Percentiles rank a stretch among this genome's conserved stretches.
These are phyloP conservation scores for Amiota mariae DNA, from an alignment of 2,888 invertebrate genomes.

Conservation along the genomic window DNA sequence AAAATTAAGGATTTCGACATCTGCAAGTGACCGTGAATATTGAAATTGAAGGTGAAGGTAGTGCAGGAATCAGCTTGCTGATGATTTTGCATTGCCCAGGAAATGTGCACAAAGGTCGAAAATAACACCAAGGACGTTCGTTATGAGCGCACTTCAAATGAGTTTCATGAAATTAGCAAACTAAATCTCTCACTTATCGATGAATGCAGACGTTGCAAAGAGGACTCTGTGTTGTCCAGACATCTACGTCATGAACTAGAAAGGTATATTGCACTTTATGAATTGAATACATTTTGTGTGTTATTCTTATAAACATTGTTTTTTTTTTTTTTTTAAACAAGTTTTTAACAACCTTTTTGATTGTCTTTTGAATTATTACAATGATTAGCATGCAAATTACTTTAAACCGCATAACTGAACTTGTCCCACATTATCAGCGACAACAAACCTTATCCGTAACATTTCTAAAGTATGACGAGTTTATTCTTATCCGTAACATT, in stretches of 20 bases:
- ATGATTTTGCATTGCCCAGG: slow-evolving; percentile 55
- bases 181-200: slow-evolving; percentile 69
- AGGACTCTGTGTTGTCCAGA: slow-evolving; percentile 66
- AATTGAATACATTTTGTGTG: slow-evolving; percentile 6
- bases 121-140: slow-evolving; percentile 56
- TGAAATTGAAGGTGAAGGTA: slow-evolving; percentile 11
- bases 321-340: slow-evolving; percentile 18
- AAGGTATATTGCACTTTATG: slow-evolving; percentile 56
- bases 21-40: background rate
- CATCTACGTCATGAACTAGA: slow-evolving; percentile 68
- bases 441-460: too few species aligned
- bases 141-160: slow-evolving; percentile 53
- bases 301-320: background rate
- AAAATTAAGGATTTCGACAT: too few species aligned
- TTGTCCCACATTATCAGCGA: too few species aligned
- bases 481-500: too few species aligned
- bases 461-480: too few species aligned
- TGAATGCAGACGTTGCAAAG: slow-evolving; percentile 69
- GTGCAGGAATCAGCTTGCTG: slow-evolving; percentile 44
- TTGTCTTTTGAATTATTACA: too few species aligned
- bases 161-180: slow-evolving; percentile 61
- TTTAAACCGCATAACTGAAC: too few species aligned
- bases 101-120: slow-evolving; percentile 59
- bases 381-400: background rate
- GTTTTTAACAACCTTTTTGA: background rate